Evolutionary conservation across 2,797 vertebrate genomes (phyloP).

Genomic region (Taenioides sp.): DNA sequence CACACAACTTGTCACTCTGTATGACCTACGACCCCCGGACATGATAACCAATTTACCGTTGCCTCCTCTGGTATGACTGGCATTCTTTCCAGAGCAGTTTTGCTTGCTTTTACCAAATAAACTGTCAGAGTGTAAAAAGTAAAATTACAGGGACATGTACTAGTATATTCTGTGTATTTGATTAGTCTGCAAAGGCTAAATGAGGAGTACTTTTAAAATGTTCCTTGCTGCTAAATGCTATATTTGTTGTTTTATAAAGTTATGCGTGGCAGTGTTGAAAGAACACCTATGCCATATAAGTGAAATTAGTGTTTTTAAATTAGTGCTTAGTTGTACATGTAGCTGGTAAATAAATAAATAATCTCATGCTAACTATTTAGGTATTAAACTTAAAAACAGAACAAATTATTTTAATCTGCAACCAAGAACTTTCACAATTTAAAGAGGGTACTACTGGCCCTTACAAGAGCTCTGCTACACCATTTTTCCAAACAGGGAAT

Average conservation of each 20-base stretch:
- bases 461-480: too few relatives aligned
- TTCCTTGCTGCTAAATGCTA: background rate
- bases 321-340: too few relatives aligned
- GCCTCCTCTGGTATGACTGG: background rate
- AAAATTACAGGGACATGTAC: background rate
- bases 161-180: too few relatives aligned
- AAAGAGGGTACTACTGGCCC: too few relatives aligned
- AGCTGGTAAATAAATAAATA: background rate
- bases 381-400: too few relatives aligned
- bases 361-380: too few relatives aligned
- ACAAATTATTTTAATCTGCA: too few relatives aligned
- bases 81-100: background rate
- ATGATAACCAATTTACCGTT: constrained; percentile 8
- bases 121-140: background rate
- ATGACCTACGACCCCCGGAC: background rate
- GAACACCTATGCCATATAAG: background rate
- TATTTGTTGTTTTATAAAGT: background rate
- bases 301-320: too few relatives aligned
- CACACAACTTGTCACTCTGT: background rate
- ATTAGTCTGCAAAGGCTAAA: background rate
- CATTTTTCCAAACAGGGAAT: too few relatives aligned
- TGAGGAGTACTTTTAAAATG: background rate
- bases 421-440: too few relatives aligned
- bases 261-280: background rate
- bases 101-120: background rate